A percentile compares a stretch with the other conserved stretches of the same genome.
Evolutionary conservation across 2,888 invertebrate genomes (phyloP).

Genomic region (Drosophila borborema): DNA sequence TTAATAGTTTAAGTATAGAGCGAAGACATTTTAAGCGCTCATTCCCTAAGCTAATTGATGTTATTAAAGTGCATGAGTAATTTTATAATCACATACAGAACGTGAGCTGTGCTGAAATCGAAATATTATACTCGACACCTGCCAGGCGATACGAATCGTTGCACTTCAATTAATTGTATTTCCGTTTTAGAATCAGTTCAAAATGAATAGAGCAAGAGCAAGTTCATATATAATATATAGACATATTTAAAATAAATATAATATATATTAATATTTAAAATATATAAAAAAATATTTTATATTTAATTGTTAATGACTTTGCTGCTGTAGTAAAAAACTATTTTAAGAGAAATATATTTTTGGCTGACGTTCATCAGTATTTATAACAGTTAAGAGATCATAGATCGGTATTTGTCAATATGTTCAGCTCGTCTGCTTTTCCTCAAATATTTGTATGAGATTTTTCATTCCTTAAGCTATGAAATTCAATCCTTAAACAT

Average conservation of each 20-base stretch:
- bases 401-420: neutral
- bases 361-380: neutral
- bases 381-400: neutral
- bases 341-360: neutral
- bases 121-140: conserved; percentile 15
- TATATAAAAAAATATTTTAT: too few species aligned
- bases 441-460: neutral
- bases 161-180: conserved; percentile 10
- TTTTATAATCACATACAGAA: conserved; percentile 41
- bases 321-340: neutral
- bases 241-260: neutral
- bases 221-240: neutral
- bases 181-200: neutral
- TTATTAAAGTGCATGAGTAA: conserved; percentile 41
- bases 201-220: neutral
- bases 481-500: conserved; percentile 10
- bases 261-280: neutral
- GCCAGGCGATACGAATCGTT: conserved; percentile 9
- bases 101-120: conserved; percentile 4
- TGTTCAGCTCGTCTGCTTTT: neutral
- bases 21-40: conserved; percentile 32
- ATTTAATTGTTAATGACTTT: neutral
- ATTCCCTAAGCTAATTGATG: conserved; percentile 47
- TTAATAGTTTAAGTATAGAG: conserved; percentile 25
- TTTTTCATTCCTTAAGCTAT: neutral